A percentile compares a stretch with the other conserved stretches of the same genome.
Evolutionary conservation across 2,113 vertebrate species (phyloP).

Genomic region (Charina bottae): DNA sequence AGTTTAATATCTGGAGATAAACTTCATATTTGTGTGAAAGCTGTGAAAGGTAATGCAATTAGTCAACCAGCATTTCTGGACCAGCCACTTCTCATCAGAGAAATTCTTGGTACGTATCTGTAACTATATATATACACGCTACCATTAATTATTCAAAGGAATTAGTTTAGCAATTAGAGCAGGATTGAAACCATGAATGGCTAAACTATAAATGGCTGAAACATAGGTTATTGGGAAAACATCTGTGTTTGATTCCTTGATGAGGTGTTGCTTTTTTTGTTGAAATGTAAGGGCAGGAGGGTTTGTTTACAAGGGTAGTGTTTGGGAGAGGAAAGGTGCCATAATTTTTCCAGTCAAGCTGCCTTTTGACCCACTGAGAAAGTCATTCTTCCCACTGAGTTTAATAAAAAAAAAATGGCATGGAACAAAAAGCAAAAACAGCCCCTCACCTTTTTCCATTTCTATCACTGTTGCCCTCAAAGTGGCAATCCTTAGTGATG

Average conservation of each 20-base stretch:
- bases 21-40: constrained; percentile 79
- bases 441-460: not conserved
- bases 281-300: not conserved
- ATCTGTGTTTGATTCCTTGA: not conserved
- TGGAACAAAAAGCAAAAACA: not conserved
- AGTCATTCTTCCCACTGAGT: not conserved
- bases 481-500: not conserved
- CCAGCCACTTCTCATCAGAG: constrained; percentile 78
- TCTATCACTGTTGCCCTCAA: not conserved
- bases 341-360: not conserved
- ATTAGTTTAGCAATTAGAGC: not conserved
- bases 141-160: not conserved
- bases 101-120: constrained; percentile 76
- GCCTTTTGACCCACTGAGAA: not conserved
- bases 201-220: too few relatives aligned
- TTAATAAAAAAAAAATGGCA: not conserved
- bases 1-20: constrained; percentile 79
- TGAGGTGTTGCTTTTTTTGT: not conserved
- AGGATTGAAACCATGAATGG: not conserved
- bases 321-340: not conserved
- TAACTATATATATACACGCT: not conserved
- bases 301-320: not conserved
- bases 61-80: constrained; percentile 75
- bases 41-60: constrained; percentile 75
- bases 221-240: not conserved